These are phyloP conservation scores for Felis chaus DNA, from an alignment of 2,113 vertebrate species.

Conservation along the genomic window DNA sequence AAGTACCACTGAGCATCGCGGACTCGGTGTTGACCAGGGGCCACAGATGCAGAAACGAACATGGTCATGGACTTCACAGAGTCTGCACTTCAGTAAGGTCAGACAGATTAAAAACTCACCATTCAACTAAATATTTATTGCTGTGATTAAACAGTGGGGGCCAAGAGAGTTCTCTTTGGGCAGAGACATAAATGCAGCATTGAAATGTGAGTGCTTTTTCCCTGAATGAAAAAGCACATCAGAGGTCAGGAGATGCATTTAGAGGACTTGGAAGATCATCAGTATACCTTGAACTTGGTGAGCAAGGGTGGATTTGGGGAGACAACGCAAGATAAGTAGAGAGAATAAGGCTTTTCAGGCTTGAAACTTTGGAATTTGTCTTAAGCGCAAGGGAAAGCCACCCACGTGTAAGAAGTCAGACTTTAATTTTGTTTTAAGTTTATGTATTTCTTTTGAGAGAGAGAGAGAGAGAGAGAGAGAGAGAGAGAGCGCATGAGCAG, in stretches of 20 bases:
- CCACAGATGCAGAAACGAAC: fast-evolving
- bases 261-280: fast-evolving
- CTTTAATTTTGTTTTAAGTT: background rate
- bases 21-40: fast-evolving
- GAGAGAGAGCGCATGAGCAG: no score
- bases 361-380: background rate
- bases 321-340: fast-evolving
- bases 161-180: background rate
- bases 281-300: fast-evolving
- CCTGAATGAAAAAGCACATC: no score
- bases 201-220: no score
- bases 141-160: background rate
- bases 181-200: fast-evolving
- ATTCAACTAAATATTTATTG: background rate
- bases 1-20: fast-evolving
- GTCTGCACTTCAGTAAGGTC: fast-evolving
- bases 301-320: background rate
- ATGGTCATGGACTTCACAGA: fast-evolving
- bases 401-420: background rate
- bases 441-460: no score
- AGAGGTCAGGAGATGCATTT: background rate
- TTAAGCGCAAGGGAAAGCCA: background rate
- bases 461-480: no score
- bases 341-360: background rate
- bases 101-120: background rate